These are phyloP conservation scores for Tachypleus tridentatus DNA, from an alignment of 1,140 invertebrate genomes.

Conservation along the genomic window DNA sequence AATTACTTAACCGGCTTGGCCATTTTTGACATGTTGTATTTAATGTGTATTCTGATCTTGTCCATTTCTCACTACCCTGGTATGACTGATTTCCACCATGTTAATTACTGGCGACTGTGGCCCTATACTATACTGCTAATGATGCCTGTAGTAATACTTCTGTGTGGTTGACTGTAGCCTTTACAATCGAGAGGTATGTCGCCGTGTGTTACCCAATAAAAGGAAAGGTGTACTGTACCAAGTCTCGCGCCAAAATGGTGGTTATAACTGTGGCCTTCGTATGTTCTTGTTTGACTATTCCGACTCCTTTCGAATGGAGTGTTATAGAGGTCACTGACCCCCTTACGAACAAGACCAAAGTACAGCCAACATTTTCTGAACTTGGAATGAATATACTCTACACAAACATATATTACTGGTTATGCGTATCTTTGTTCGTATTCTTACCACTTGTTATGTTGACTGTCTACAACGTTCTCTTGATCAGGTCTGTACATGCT, in stretches of 20 bases:
- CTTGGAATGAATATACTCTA: conserved; percentile 46
- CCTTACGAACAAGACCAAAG: conserved; percentile 15
- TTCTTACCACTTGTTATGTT: conserved; percentile 52
- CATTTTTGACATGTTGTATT: conserved; percentile 57
- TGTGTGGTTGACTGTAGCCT: conserved; percentile 62
- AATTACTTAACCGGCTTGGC: conserved; percentile 57
- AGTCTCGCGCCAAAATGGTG: conserved; percentile 40
- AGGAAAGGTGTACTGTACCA: conserved; percentile 55
- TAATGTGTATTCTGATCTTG: conserved; percentile 51
- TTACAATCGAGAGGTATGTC: conserved; percentile 64
- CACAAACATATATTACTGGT: conserved; percentile 50
- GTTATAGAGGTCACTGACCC: conserved; percentile 25
- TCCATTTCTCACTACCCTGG: conserved; percentile 48
- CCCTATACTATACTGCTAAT: conserved; percentile 45
- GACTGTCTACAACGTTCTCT: conserved; percentile 56
- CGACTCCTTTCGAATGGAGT: conserved; percentile 51
- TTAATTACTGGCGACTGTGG: conserved; percentile 42
- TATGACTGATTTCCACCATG: conserved; percentile 35
- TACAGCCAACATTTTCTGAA: conserved; percentile 14
- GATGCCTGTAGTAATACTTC: conserved; percentile 54
- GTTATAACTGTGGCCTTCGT: conserved; percentile 48
- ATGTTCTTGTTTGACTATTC: conserved; percentile 48
- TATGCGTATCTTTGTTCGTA: conserved; percentile 49
- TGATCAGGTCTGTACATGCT: conserved; percentile 50
- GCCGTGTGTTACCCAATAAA: conserved; percentile 64